Percentiles rank a stretch among this genome's conserved stretches.
Evolutionary conservation across 1,140 invertebrate genomes (phyloP).

Genomic region (Pinna nobilis): DNA sequence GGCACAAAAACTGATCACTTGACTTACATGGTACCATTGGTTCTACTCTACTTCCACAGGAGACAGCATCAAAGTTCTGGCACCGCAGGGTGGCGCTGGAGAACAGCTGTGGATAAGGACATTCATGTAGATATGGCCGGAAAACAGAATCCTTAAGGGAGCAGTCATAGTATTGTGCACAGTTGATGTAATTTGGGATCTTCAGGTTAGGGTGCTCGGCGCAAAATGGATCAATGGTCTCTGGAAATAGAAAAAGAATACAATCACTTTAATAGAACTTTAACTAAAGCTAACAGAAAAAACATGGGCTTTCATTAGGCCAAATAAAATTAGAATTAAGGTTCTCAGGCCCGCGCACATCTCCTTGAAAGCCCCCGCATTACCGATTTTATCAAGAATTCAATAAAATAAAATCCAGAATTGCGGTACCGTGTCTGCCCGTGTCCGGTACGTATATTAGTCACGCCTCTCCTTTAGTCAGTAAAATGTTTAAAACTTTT

Average conservation of each 20-base stretch:
- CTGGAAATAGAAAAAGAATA: conserved; percentile 7
- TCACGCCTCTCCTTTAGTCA: too few species aligned
- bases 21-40: conserved; percentile 56
- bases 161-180: conserved; percentile 63
- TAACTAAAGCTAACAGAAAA: too few species aligned
- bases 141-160: conserved; percentile 30
- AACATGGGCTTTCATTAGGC: too few species aligned
- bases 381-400: too few species aligned
- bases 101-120: conserved; percentile 56
- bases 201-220: conserved; percentile 14
- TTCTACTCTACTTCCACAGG: conserved; percentile 40
- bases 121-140: conserved; percentile 49
- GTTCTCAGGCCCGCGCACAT: too few species aligned
- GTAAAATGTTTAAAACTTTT: too few species aligned
- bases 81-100: conserved; percentile 37
- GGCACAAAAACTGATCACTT: too few species aligned
- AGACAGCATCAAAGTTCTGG: conserved; percentile 22
- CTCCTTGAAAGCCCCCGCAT: too few species aligned
- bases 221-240: conserved; percentile 37
- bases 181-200: conserved; percentile 45
- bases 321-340: too few species aligned
- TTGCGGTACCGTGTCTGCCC: too few species aligned
- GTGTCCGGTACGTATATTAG: too few species aligned
- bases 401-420: too few species aligned
- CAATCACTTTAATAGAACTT: neutral